Conservation (phyloP, 1,140 invertebrate species). For the Calycopis cecrops region DNA sequence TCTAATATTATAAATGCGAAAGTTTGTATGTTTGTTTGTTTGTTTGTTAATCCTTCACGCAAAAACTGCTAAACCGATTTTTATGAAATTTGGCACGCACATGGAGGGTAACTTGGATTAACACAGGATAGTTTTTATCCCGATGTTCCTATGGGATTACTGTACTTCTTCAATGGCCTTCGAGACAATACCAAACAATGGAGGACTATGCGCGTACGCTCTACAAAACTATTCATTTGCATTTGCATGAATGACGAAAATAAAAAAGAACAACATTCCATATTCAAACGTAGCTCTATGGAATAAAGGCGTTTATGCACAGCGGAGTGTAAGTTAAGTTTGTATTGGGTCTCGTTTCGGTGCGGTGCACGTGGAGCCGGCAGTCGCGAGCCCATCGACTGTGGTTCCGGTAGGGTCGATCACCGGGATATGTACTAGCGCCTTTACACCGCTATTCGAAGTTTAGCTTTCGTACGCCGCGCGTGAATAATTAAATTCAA, state of each 20-base stretch:
- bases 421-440: slow-evolving; percentile 52
- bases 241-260: slow-evolving; percentile 32
- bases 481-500: slow-evolving; percentile 35
- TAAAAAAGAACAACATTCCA: slow-evolving; percentile 22
- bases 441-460: slow-evolving; percentile 48
- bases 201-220: no score
- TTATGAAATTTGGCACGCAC: no score
- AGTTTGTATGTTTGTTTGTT: no score
- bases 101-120: no score
- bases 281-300: slow-evolving; percentile 28
- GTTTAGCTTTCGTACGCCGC: slow-evolving; percentile 36
- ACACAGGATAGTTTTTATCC: no score
- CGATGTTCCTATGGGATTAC: slow-evolving; percentile 35
- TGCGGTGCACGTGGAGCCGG: no score
- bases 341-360: no score
- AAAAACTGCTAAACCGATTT: no score
- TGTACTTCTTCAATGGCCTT: slow-evolving; percentile 45
- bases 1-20: no score
- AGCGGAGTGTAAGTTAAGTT: no score
- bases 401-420: slow-evolving; percentile 73
- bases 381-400: slow-evolving; percentile 62
- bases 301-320: no score
- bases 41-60: no score
- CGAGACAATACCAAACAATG: slow-evolving; percentile 49
- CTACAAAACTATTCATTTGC: slow-evolving; percentile 56